These are phyloP conservation scores for Drosophila orosa DNA, from an alignment of 1,140 invertebrate species.

Conservation along the genomic window DNA sequence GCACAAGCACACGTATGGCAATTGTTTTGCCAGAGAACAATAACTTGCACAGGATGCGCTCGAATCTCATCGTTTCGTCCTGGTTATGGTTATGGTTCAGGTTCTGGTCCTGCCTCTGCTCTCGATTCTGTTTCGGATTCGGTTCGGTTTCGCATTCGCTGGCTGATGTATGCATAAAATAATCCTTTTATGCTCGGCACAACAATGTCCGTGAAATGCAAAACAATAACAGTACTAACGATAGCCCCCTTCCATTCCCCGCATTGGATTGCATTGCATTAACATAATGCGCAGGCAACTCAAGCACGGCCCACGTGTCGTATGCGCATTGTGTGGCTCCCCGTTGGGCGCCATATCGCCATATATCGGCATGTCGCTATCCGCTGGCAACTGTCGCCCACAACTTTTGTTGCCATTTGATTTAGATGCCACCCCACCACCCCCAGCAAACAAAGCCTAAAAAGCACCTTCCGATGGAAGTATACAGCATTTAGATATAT, in stretches of 20 bases:
- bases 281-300: constrained; percentile 81
- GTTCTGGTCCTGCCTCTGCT: constrained; percentile 2
- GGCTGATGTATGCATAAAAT: constrained; percentile 82
- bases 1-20: constrained; percentile 62
- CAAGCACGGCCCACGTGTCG: constrained; percentile 67
- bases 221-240: constrained; percentile 80
- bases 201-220: constrained; percentile 83
- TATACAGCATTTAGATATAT: neutral
- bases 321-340: constrained; percentile 72
- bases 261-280: constrained; percentile 64
- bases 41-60: constrained; percentile 77
- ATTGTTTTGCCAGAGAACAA: constrained; percentile 80
- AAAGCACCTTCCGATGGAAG: constrained; percentile 15
- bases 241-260: constrained; percentile 10
- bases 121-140: constrained; percentile 31
- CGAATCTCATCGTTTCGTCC: constrained; percentile 35
- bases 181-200: constrained; percentile 78
- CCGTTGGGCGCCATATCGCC: constrained; percentile 25
- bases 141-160: constrained; percentile 21
- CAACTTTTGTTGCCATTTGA: constrained; percentile 54
- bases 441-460: constrained; percentile 19
- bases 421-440: constrained; percentile 37
- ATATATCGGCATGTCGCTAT: constrained; percentile 21
- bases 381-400: constrained; percentile 37
- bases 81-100: constrained; percentile 25